Conservation (phyloP, 2,888 invertebrate genomes). For the Clostera curtula region DNA sequence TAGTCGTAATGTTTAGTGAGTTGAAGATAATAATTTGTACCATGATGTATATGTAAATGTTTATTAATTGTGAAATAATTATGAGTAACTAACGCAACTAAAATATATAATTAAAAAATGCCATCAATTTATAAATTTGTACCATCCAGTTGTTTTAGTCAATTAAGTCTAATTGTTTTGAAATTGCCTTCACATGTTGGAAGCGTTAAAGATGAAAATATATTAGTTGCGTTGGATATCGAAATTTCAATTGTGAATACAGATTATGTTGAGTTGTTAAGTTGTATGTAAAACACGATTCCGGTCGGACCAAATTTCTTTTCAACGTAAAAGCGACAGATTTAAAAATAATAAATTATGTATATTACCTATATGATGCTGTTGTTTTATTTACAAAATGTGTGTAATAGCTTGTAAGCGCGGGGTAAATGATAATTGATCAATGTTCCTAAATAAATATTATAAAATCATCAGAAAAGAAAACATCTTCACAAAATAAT, state of each 20-base stretch:
- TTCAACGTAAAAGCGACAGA: constrained; percentile 57
- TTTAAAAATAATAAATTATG: constrained; percentile 63
- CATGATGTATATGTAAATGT: constrained; percentile 29
- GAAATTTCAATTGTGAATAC: constrained; percentile 17
- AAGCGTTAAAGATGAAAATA: too few species aligned
- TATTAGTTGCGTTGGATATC: constrained; percentile 23
- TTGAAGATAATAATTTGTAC: constrained; percentile 55
- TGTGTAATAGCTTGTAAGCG: too few species aligned
- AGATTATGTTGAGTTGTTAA: constrained; percentile 27
- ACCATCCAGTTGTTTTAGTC: too few species aligned
- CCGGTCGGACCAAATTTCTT: constrained; percentile 63
- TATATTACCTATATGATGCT: constrained; percentile 55
- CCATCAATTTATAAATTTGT: too few species aligned
- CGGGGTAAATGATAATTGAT: too few species aligned
- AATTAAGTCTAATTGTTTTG: too few species aligned
- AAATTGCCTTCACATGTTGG: too few species aligned
- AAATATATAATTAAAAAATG: too few species aligned
- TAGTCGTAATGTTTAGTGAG: constrained; percentile 56
- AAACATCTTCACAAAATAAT: too few species aligned
- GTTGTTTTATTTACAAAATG: constrained; percentile 40
- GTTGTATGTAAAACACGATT: constrained; percentile 52
- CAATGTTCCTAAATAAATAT: too few species aligned
- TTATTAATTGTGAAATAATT: constrained; percentile 21
- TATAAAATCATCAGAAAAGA: too few species aligned
- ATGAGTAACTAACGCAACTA: constrained; percentile 18